A percentile compares a stretch with the other conserved stretches of the same genome.
Conservation (phyloP, 2,797 vertebrate species). For the Prionace glauca region DNA sequence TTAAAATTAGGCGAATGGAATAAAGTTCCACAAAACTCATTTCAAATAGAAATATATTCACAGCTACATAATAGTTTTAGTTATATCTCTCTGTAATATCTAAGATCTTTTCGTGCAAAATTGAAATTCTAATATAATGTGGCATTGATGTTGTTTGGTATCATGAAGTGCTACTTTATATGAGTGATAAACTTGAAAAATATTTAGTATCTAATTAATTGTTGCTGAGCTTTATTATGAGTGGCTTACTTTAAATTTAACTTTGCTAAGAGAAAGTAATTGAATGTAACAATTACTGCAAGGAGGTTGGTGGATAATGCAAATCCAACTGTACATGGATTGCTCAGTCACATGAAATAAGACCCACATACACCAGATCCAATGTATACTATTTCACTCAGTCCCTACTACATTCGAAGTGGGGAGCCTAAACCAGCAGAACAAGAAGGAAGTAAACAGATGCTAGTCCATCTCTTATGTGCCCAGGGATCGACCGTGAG, state of each 20-base stretch:
- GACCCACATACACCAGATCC: background rate
- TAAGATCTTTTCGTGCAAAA: background rate
- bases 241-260: background rate
- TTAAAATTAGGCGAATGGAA: slow-evolving; percentile 4
- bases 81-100: background rate
- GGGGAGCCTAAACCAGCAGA: background rate
- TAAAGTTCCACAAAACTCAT: background rate
- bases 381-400: background rate
- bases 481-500: background rate
- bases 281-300: background rate
- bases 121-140: background rate
- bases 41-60: background rate
- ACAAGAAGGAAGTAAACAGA: background rate
- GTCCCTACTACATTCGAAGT: background rate
- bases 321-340: background rate
- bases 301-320: background rate
- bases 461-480: background rate
- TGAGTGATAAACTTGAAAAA: background rate
- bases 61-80: background rate
- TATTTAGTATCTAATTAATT: background rate
- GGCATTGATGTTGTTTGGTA: background rate
- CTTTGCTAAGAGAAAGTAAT: background rate
- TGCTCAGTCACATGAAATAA: background rate
- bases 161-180: background rate
- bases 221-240: background rate